Percentiles rank a stretch among this genome's conserved stretches.
These are phyloP conservation scores for Trisateles emortualis DNA, from an alignment of 2,888 invertebrate genomes.

Conservation along the genomic window DNA sequence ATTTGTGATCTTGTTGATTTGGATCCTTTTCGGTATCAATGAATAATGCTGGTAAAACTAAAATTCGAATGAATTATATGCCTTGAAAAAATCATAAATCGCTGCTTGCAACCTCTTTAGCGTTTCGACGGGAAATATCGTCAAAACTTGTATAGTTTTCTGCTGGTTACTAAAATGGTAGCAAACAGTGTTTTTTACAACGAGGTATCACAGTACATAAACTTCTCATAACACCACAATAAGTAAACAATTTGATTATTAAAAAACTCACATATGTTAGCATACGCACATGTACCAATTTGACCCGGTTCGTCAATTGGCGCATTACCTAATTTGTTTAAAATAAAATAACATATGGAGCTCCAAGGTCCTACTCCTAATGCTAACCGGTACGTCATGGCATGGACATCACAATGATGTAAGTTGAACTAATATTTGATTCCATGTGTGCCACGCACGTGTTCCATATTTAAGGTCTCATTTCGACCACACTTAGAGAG, in stretches of 20 bases:
- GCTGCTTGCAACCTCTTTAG: too few relatives aligned
- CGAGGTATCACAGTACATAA: too few relatives aligned
- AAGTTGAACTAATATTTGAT: constrained; percentile 22
- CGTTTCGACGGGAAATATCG: too few relatives aligned
- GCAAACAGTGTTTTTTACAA: too few relatives aligned
- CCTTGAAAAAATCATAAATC: too few relatives aligned
- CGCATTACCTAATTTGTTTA: constrained; percentile 80
- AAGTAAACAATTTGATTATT: constrained; percentile 6
- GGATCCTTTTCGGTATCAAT: too few relatives aligned
- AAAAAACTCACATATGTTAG: constrained; percentile 15
- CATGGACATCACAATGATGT: constrained; percentile 33
- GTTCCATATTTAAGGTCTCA: not conserved
- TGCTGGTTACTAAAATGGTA: too few relatives aligned
- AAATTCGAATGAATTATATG: too few relatives aligned
- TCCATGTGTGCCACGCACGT: constrained; percentile 2
- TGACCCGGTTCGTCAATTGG: constrained; percentile 76
- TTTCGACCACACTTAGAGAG: not conserved
- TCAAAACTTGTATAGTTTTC: too few relatives aligned
- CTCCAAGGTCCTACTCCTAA: constrained; percentile 59
- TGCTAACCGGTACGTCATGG: constrained; percentile 45
- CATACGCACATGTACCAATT: constrained; percentile 45
- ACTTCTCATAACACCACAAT: not conserved
- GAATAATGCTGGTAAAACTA: too few relatives aligned
- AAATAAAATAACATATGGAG: constrained; percentile 72
- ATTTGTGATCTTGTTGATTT: too few relatives aligned